phyloP scores from a whole-genome alignment of 2,797 vertebrate species.

The Siniperca scherzeri region DNA sequence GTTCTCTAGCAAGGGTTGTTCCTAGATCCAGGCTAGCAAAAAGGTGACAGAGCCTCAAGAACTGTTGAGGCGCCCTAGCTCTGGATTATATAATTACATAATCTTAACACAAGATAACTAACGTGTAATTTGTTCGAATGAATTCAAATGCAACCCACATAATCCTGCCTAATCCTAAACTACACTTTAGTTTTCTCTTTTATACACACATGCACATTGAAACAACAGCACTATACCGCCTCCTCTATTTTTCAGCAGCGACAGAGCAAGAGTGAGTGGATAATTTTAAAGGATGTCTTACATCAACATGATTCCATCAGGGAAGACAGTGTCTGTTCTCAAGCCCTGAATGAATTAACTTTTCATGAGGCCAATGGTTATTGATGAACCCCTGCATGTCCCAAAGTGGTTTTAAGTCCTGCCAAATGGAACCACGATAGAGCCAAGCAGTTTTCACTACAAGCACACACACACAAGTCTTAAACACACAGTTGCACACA shows the following conservation, averaged over 20 bases:
- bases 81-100: background rate
- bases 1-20: background rate
- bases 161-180: too few species aligned
- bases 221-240: constrained; percentile 17
- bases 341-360: constrained; percentile 60
- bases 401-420: constrained; percentile 52
- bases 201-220: background rate
- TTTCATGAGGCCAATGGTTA: constrained; percentile 69
- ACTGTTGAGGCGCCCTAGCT: background rate
- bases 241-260: constrained; percentile 39
- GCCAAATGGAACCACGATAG: constrained; percentile 50
- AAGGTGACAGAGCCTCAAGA: background rate
- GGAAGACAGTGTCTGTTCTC: constrained; percentile 56
- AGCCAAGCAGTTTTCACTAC: constrained; percentile 41
- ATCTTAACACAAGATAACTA: too few species aligned
- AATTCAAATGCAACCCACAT: too few species aligned
- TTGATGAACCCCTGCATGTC: constrained; percentile 62
- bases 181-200: background rate
- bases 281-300: constrained; percentile 64
- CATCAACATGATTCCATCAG: constrained; percentile 52
- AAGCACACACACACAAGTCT: constrained; percentile 21
- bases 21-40: background rate
- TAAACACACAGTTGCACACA: constrained; percentile 13
- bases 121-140: too few species aligned
- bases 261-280: constrained; percentile 24